A percentile compares a stretch with the other conserved stretches of the same genome.
Conservation (phyloP, 2,113 vertebrate species). For the Rhinogobius similis region DNA sequence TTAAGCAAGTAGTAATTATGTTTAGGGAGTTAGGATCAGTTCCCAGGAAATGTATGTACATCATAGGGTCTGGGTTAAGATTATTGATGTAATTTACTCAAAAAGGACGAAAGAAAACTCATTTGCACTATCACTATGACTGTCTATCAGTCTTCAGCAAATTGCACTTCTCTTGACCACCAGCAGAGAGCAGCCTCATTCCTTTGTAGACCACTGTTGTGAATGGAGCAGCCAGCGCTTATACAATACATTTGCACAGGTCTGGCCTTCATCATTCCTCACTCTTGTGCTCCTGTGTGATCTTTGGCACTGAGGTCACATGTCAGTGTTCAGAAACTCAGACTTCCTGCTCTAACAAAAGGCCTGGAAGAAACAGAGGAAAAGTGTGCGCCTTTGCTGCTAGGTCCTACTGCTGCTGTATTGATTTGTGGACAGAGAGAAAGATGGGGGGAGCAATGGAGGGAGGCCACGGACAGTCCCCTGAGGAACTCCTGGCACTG, state of each 20-base stretch:
- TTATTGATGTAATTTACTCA: too few relatives aligned
- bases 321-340: background rate
- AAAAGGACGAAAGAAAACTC: too few relatives aligned
- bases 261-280: conserved; percentile 5
- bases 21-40: too few relatives aligned
- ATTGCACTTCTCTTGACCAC: conserved; percentile 65
- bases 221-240: background rate
- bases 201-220: conserved; percentile 22
- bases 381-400: conserved; percentile 45
- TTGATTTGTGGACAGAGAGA: conserved; percentile 69
- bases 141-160: background rate
- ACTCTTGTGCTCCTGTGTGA: conserved; percentile 15
- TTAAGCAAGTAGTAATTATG: too few relatives aligned
- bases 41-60: too few relatives aligned
- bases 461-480: conserved; percentile 60
- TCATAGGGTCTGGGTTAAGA: too few relatives aligned
- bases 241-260: background rate
- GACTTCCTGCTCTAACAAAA: background rate
- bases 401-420: conserved; percentile 66
- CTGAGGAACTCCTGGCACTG: conserved; percentile 62
- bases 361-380: conserved; percentile 8
- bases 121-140: background rate
- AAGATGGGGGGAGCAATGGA: conserved; percentile 40
- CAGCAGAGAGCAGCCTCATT: conserved; percentile 84
- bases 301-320: conserved; percentile 20